Conservation (phyloP, 2,113 vertebrate species). For the Microtus ochrogaster region DNA sequence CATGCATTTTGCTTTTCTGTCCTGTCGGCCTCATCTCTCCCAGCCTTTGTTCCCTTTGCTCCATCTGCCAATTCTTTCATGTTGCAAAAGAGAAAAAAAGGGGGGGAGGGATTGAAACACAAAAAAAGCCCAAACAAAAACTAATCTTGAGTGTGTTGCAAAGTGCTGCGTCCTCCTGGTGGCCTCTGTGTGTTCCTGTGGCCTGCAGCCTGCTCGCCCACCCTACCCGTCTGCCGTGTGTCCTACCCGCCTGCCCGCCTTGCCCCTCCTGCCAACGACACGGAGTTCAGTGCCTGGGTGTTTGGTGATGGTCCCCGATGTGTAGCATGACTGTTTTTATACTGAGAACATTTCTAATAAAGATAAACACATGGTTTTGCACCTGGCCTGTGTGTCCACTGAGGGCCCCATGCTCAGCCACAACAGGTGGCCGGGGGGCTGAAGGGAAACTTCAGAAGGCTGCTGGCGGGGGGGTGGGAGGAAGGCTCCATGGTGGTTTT, state of each 20-base stretch:
- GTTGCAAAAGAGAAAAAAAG: constrained; percentile 86
- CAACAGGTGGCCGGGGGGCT: not conserved
- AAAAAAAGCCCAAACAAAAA: constrained; percentile 84
- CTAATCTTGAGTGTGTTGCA: constrained; percentile 91
- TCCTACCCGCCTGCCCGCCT: constrained; percentile 87
- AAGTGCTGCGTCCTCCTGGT: constrained; percentile 94
- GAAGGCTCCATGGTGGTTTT: not conserved
- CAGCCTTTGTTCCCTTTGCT: not conserved
- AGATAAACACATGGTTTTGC: constrained; percentile 94
- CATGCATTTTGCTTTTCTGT: constrained; percentile 27
- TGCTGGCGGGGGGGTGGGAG: not conserved
- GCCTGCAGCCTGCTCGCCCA: constrained; percentile 88
- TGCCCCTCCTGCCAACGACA: constrained; percentile 69
- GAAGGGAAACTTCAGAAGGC: not conserved
- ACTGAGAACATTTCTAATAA: constrained; percentile 98
- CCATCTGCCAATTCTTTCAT: constrained; percentile 80
- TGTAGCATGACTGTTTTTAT: constrained; percentile 99
- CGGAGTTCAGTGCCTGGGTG: constrained; percentile 98
- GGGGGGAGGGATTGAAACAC: constrained; percentile 44
- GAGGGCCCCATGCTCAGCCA: not conserved
- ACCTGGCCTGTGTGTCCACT: constrained; percentile 78
- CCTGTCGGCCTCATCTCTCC: constrained; percentile 1
- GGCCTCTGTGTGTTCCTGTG: constrained; percentile 94
- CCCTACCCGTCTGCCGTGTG: constrained; percentile 89
- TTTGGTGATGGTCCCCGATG: constrained; percentile 92